These are phyloP conservation scores for Herminia tarsipennalis DNA, from an alignment of 2,888 invertebrate species.

Conservation along the genomic window DNA sequence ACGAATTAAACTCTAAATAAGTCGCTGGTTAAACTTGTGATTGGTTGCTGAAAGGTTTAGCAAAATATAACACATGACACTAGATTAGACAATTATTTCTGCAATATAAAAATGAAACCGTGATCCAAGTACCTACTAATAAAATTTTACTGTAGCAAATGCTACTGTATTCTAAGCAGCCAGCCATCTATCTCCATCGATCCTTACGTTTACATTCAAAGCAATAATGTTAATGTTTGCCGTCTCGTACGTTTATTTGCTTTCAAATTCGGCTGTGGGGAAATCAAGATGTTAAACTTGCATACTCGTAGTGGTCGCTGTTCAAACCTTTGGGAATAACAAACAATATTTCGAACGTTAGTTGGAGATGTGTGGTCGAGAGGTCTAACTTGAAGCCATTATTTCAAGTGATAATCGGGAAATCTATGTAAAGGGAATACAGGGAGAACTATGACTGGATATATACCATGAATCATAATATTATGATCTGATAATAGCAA, in stretches of 20 bases:
- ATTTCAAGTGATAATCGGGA: background rate
- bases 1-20: too few species aligned
- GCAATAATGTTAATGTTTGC: constrained; percentile 49
- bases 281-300: constrained; percentile 78
- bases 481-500: background rate
- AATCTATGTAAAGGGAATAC: background rate
- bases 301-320: constrained; percentile 60
- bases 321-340: constrained; percentile 53
- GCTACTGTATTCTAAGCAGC: background rate
- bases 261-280: constrained; percentile 74
- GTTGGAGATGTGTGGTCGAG: constrained; percentile 40
- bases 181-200: constrained; percentile 13
- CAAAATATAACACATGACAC: too few species aligned
- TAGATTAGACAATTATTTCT: too few species aligned
- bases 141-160: background rate
- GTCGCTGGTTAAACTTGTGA: too few species aligned
- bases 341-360: constrained; percentile 51
- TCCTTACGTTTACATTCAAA: constrained; percentile 32
- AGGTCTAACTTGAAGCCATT: background rate
- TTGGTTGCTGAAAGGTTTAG: too few species aligned
- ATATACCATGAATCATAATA: too few species aligned
- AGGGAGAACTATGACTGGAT: too few species aligned
- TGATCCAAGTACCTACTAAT: too few species aligned
- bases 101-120: too few species aligned
- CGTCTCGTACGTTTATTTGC: constrained; percentile 60